Evolutionary conservation across 2,797 vertebrate species (phyloP), one percentile per base, ranked within the genome.

Genomic region (Hylomyscus alleni): DNA sequence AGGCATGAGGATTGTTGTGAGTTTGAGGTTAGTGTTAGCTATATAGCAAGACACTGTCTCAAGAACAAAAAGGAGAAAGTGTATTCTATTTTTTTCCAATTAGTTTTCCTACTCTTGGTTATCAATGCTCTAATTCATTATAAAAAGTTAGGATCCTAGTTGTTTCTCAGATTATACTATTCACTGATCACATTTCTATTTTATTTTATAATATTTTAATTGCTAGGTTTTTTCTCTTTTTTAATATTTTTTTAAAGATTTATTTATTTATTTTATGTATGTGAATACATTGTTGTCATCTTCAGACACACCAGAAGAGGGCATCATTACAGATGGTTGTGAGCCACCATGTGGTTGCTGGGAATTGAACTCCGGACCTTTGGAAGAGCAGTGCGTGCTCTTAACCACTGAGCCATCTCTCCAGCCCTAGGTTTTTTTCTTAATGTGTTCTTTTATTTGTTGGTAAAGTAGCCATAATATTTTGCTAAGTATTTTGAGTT

Each of bases 401-500:
- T n/a, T n/a, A n/a, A n/a, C n/a, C n/a, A n/a, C n/a, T n/a, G n/a
- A n/a, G n/a, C n/a, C n/a, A n/a, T n/a, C n/a, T n/a, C n/a, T n/a
- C n/a, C n/a, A n/a, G n/a, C n/a, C n/a, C n/a, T n/a, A n/a, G n/a
- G n/a, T 90, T 65, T 93, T 73, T 76, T 73, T 76, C 17, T 82
- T 90, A 52, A 44, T 80, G 0, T 60, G 2, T 40, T 82, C 67
- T 87, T 24, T 20, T 84, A 40, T 90, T 44, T 75, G 31, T 9
- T 86, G 37, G 8, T 90, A 24, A 81, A 94, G 47, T 93, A 47
- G 17, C 14, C 12, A 20, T 87, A 72, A 47, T 67, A 31, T 86
- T 90, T 91, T 81, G 8, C 50, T 90, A 69, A 95, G 54, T 90
- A 77, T 76, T 82, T 95, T 93, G 2, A 94, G 14, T 95, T 89